Evolutionary conservation across 2,113 vertebrate species (phyloP).

Genomic region (Anolis sagrei): DNA sequence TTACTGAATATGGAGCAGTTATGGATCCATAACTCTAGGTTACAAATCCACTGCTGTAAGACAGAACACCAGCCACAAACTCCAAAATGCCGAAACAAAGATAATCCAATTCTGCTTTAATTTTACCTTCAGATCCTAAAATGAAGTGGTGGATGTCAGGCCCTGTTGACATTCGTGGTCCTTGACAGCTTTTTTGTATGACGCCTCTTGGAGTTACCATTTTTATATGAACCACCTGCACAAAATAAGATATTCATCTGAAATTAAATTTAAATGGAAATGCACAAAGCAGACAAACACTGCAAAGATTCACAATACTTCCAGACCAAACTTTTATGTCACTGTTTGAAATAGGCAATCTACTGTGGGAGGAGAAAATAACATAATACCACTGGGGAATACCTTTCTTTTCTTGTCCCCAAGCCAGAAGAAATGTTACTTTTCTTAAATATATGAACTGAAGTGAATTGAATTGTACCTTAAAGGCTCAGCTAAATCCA

Average conservation of each 20-base stretch:
- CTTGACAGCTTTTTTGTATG: constrained; percentile 97
- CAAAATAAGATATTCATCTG: constrained; percentile 59
- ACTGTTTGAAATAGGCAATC: background rate
- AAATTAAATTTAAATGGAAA: constrained; percentile 29
- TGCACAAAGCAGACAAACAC: background rate
- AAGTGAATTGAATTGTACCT: background rate
- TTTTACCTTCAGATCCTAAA: constrained; percentile 97
- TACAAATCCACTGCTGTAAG: too few relatives aligned
- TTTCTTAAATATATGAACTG: background rate
- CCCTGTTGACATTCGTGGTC: constrained; percentile 95
- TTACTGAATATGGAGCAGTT: too few relatives aligned
- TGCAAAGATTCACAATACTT: background rate
- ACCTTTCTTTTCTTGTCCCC: background rate
- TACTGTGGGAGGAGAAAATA: background rate
- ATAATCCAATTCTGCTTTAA: constrained; percentile 29
- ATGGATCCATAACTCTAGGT: too few relatives aligned
- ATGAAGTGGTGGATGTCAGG: constrained; percentile 99
- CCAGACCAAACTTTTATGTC: background rate
- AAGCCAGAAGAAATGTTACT: background rate
- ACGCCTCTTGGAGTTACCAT: constrained; percentile 96
- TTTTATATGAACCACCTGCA: constrained; percentile 95
- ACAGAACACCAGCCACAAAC: background rate
- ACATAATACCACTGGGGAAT: too few relatives aligned
- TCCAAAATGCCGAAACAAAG: constrained; percentile 18
- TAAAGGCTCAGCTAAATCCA: background rate